Base-by-base conservation (phyloP, 1,140 invertebrate genomes). In the Wiebesia pumilae region DNA sequence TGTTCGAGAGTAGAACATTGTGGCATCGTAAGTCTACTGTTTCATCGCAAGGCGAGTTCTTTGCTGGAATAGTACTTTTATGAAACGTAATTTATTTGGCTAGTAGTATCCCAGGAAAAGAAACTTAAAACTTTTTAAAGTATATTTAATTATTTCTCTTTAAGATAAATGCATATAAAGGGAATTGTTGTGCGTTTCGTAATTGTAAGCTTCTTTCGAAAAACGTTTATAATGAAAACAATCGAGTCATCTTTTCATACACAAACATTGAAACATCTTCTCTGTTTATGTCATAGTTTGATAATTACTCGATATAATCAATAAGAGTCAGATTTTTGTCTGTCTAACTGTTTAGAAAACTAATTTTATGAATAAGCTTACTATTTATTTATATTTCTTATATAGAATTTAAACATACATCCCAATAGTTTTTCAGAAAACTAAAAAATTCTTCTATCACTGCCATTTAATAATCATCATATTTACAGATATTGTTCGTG, bases 31-130 rank as follows among this genome's bases (percentile, higher is more conserved):
- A 24, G 69, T 71, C 35, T 2, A 71, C 69, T 71, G 33, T 69
- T 69, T 69, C 30, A 30, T 69, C 67, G 67, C 30, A n/a, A 69
- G 69, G 1, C 14, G 35, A 71, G 69, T 71, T 71, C 35, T 71
- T 71, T 71, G n/a, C 69, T 38, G n/a, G n/a, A 16, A 69, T 38
- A 38, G 14, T 71, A 71, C 19, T 71, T 71, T 71, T 71, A 71
- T 71, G 35, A 9, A 16, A 16, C 69, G 69, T 71, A 71, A 38
- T 19, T 71, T 71, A 71, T 35, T 38, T 21, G 6, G 35, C 6
- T 38, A 14, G 1, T 4, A 38, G n/a, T 21, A 19, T 1, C 7
- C 16, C 3, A 9, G 16, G n/a, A 71, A 71, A 38, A 71, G 33
- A 71, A 7, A 71, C 21, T 71, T 38, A 71, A 9, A 71, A 71